Evolutionary conservation across 2,113 vertebrate genomes (phyloP).

Genomic region (Silurus meridionalis): DNA sequence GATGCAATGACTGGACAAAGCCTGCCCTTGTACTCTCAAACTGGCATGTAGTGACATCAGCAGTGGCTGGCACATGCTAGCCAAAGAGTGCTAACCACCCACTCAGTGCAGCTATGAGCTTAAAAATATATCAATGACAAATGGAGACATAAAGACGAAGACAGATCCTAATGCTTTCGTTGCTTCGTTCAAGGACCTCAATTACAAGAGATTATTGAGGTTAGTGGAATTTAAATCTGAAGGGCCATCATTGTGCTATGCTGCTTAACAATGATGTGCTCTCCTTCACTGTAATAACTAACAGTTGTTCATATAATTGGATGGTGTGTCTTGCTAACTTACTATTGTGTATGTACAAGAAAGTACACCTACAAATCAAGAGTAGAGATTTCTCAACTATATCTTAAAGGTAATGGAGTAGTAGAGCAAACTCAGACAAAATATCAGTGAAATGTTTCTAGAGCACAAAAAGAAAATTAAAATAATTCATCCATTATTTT

Average conservation of each 20-base stretch:
- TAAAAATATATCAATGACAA: conserved; percentile 5
- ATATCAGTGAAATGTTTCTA: conserved; percentile 37
- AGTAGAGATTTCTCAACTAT: conserved; percentile 51
- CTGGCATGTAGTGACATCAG: conserved; percentile 61
- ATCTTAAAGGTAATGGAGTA: conserved; percentile 58
- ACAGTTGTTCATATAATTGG: conserved; percentile 62
- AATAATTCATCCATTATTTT: conserved; percentile 32
- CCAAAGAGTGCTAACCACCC: conserved; percentile 40
- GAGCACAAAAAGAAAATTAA: conserved; percentile 21
- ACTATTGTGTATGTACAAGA: conserved; percentile 62
- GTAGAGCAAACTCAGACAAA: conserved; percentile 31
- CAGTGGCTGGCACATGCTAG: conserved; percentile 58
- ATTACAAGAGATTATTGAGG: background rate
- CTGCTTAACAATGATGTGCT: conserved; percentile 61
- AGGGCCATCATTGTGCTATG: conserved; percentile 22
- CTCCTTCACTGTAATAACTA: conserved; percentile 56
- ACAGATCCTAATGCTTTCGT: background rate
- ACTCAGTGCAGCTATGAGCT: conserved; percentile 34
- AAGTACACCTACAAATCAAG: conserved; percentile 58
- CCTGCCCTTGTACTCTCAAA: conserved; percentile 56
- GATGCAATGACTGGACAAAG: conserved; percentile 58
- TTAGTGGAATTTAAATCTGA: conserved; percentile 25
- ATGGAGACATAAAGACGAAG: conserved; percentile 10
- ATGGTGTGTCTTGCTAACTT: conserved; percentile 62
- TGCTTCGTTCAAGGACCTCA: conserved; percentile 4